Evolutionary conservation across 2,888 invertebrate genomes (phyloP).

Genomic region (Pardosa pseudoannulata): DNA sequence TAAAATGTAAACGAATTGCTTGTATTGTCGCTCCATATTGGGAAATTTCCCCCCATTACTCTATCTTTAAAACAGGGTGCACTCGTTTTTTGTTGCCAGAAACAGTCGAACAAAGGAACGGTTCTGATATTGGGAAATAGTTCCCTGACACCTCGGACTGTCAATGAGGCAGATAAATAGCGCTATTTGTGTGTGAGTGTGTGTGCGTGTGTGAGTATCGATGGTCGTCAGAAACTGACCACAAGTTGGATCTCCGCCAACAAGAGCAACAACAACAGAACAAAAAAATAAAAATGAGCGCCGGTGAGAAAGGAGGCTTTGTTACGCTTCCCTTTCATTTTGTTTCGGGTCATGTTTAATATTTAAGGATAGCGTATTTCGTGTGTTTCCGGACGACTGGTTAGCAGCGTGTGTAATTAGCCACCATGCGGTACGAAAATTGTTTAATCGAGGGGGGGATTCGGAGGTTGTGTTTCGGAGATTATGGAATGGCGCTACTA

Average conservation of each 20-base stretch:
- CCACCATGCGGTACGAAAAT: background rate
- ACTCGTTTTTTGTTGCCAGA: background rate
- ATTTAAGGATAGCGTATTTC: background rate
- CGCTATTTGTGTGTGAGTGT: constrained; percentile 4
- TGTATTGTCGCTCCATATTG: background rate
- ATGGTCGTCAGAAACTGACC: constrained; percentile 15
- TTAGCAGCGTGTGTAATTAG: background rate
- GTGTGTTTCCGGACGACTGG: background rate
- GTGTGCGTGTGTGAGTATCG: constrained; percentile 16
- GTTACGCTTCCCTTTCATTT: background rate
- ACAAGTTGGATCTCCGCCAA: background rate
- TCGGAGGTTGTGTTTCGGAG: too few species aligned
- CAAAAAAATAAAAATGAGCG: background rate
- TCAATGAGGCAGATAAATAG: constrained; percentile 12
- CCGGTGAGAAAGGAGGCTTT: background rate
- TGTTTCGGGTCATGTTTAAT: constrained; percentile 11
- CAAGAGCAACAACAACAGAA: too few species aligned
- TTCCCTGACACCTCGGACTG: constrained; percentile 12
- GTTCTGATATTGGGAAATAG: background rate
- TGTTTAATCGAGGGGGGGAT: too few species aligned
- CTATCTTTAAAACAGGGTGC: background rate
- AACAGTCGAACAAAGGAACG: background rate
- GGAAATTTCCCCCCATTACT: background rate
- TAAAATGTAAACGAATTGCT: background rate
- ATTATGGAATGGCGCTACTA: too few species aligned